Evolutionary conservation across 2,113 vertebrate species (phyloP).

Genomic region (Mesocricetus auratus): DNA sequence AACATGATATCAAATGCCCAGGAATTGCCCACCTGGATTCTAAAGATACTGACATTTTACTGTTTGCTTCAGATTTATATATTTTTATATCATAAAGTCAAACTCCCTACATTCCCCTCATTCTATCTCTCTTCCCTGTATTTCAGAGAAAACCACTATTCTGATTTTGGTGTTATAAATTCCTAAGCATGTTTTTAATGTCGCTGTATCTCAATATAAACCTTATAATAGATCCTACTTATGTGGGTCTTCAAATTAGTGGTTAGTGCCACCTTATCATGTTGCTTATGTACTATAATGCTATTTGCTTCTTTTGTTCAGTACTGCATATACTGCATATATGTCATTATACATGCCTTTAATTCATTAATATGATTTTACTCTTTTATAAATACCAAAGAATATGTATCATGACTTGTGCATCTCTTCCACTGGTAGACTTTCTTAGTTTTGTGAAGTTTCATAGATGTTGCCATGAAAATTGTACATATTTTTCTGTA

Average conservation of each 20-base stretch:
- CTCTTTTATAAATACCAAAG: not conserved
- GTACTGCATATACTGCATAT: not conserved
- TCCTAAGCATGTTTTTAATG: not conserved
- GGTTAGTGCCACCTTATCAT: not conserved
- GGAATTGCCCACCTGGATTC: not conserved
- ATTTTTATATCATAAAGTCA: not conserved
- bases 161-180: not conserved
- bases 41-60: not conserved
- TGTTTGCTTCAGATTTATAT: not conserved
- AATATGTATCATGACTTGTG: not conserved
- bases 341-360: not conserved
- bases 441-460: not conserved
- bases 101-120: not conserved
- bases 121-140: not conserved
- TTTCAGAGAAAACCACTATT: not conserved
- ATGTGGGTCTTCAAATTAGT: not conserved
- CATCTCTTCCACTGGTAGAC: not conserved
- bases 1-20: not conserved
- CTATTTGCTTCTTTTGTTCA: not conserved
- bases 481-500: not conserved
- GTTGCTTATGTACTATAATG: not conserved
- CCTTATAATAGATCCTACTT: not conserved
- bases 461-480: not conserved
- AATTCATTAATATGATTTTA: constrained; percentile 28
- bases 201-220: not conserved